Base-by-base conservation (phyloP, 2,888 invertebrate genomes). In the Diaphora mendica region DNA sequence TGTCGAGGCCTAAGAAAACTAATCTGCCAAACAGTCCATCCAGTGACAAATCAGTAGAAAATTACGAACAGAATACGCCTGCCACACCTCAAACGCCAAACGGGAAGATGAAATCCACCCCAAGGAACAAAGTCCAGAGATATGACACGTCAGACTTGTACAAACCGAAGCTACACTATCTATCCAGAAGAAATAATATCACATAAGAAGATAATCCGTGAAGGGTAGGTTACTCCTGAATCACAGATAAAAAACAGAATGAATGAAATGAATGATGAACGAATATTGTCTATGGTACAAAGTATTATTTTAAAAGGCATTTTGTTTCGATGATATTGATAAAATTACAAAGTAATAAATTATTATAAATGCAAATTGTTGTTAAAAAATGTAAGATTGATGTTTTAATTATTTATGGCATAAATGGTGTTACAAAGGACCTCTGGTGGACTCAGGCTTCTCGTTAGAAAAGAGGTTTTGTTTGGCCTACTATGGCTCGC, bases 11-110 rank as follows among this genome's bases (percentile, higher is more conserved):
- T 0, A 91, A 87, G 79, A 89, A 88, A 80, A 82, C 88, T 68
- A 88, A 89, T 68, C 85, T 92, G 0, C 90, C 93, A 0, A 93
- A 92, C 89, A 95, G 96, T 81, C 95, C 96, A 0, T 95, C 94
- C 0, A 96, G 96, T 70, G 96, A 96, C 79, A 95, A 95, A 78
- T 96, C 96, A 0, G 93, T 96, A 0, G 96, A 96, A 74, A 96
- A 95, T 81, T 95, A 95, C 80, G 92, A 92, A 33, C 91, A 92
- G 30, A 91, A 91, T 77, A 83, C 89, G 0, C 86, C 83, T n/a
- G 70, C 78, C 1, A 48, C 83, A 0, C 74, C 83, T 0, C 81
- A 86, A 26, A 80, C 87, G 0, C 87, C 90, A 0, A 94, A 94
- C 77, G 94, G 94, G 0, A 94, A 92, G 64, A 75, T 94, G 0